Percentiles rank a stretch among this genome's conserved stretches.
Conservation (phyloP, 2,797 vertebrate genomes). For the Melanotaenia pygmaea region DNA sequence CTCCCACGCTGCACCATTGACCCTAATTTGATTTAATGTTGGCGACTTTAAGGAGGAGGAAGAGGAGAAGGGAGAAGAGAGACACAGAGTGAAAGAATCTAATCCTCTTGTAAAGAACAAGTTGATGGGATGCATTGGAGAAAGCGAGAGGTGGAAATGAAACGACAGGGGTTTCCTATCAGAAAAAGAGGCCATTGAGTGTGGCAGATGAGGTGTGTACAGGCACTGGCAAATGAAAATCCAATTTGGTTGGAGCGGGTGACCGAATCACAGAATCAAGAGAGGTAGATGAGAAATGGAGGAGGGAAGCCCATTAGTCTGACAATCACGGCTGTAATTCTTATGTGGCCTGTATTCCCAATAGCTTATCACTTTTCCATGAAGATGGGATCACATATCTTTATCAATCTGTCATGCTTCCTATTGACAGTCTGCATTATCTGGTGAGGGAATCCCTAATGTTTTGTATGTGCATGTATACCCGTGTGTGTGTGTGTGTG, state of each 20-base stretch:
- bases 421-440: constrained; percentile 45
- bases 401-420: constrained; percentile 47
- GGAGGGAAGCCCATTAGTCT: constrained; percentile 76
- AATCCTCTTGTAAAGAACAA: constrained; percentile 82
- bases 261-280: constrained; percentile 60
- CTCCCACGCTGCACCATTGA: constrained; percentile 82
- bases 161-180: constrained; percentile 74
- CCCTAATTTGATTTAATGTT: constrained; percentile 87
- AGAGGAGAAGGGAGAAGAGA: constrained; percentile 59
- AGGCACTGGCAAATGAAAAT: constrained; percentile 73
- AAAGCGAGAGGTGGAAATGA: constrained; percentile 66
- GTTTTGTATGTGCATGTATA: constrained; percentile 9
- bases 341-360: constrained; percentile 74
- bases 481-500: constrained; percentile 19
- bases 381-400: constrained; percentile 70
- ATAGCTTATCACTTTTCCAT: constrained; percentile 73
- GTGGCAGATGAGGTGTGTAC: constrained; percentile 76
- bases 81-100: constrained; percentile 71
- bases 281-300: constrained; percentile 56
- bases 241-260: constrained; percentile 71
- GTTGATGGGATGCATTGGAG: constrained; percentile 72
- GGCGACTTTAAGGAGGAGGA: constrained; percentile 79
- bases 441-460: constrained; percentile 21
- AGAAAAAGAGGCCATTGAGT: constrained; percentile 67
- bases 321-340: constrained; percentile 80